Base-by-base conservation (phyloP, 2,113 vertebrate species). In the Platysteira castanea region DNA sequence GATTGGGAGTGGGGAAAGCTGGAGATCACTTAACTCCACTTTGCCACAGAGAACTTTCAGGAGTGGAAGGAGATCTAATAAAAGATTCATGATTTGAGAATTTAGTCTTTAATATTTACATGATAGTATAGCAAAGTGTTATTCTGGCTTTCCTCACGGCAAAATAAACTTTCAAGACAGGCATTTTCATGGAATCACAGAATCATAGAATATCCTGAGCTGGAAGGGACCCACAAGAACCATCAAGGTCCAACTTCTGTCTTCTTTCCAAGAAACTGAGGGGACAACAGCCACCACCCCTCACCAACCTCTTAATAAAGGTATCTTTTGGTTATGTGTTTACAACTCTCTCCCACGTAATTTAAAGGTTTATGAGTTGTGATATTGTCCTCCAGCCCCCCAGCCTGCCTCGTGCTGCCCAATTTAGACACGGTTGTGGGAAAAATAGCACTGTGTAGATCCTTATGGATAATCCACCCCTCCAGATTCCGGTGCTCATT, bases 221-320 rank as follows among this genome's bases (percentile, higher is more conserved):
- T 44, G 37, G 22, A 81, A 74, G 18, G 8, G 15, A 65, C 22
- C 4, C 44, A 65, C 22, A 73, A 28, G 15, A 31, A 50, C 59
- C 10, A 50, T 19, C 3, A 42, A 80, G 65, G 27, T 56, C 22
- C 18, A 42, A 9, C 7, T 80, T 10, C 31, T 33, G 3, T 57
- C 31, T 5, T 5, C 17, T 65, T 57, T 22, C 26, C 27, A 30
- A 54, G n/a, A 57, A 65, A 57, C 5, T 9, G 13, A 50, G 22
- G 16, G 9, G 6, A 23, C 3, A 28, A 23, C 4, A 54, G 0
- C 10, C 39, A 78, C 20, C 13, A 41, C 0, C 6, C 16, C n/a
- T 14, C 15, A 35, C 11, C 5, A 27, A 2, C 12, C 27, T 54
- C 67, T 68, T 63, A 12, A 15, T 5, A 27, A 49, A 57, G 13